Base-by-base conservation (phyloP, 2,888 invertebrate species). In the Ceratothoa steindachneri region DNA sequence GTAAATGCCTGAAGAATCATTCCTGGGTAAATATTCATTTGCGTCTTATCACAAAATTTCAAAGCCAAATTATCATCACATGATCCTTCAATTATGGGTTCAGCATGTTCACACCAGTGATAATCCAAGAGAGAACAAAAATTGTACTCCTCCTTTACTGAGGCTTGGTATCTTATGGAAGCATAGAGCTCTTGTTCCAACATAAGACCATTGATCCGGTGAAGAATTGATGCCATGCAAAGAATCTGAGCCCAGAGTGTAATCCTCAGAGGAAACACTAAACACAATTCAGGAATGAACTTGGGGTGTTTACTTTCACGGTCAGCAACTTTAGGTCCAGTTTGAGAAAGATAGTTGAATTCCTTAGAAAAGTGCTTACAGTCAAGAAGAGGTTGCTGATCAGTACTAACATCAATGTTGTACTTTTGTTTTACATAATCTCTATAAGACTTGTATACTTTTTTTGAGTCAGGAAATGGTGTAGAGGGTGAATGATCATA, bases 251-350 rank as follows among this genome's bases (percentile, higher is more conserved):
- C 87, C 93, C 95, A 97, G 75, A 95, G 86, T 0, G 86, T 83
- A 1, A 86, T 86, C 0, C 86, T 85, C 52, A 88, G 84, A 1
- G 87, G 86, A 81, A 87, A 86, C 12, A 90, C 86, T 22, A 89
- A 88, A 82, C 95, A 93, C 80, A 95, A 87, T 85, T 99, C 98
- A 0, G 97, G 95, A 12, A 97, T 88, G 64, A 97, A 87, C 73
- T 90, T 53, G n/a, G 72, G 70, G 22, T 29, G 31, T 29, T 19
- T 51, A 0, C 30, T 55, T 5, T 53, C 29, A 12, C 53, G 15
- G 19, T 28, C 52, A 15, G 19, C 31, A 84, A 84, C 76, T 85
- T 82, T 81, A 85, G 86, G 71, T 82, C 82, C 77, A 81, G 72
- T 81, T 77, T 85, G 84, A 80, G 86, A 88, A n/a, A 89, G 85